phyloP scores from a whole-genome alignment of 2,797 vertebrate species.

The Gallinago stenura region DNA sequence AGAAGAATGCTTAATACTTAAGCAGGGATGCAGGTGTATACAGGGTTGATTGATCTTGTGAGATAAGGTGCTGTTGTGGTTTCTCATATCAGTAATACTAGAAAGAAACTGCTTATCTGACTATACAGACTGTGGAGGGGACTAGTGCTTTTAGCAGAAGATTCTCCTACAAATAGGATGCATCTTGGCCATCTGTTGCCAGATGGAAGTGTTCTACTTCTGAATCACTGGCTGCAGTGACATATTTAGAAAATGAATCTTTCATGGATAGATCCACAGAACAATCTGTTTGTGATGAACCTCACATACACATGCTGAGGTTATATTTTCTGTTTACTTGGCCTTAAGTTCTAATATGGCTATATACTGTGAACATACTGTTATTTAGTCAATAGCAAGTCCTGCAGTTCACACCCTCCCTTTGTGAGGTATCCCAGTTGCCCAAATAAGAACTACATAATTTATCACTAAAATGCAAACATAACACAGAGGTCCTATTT shows the following conservation, averaged over 20 bases:
- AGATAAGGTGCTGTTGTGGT: background rate
- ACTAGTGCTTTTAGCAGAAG: constrained; percentile 49
- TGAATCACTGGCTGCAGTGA: constrained; percentile 46
- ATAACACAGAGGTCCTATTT: background rate
- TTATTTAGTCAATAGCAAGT: background rate
- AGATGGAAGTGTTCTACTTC: constrained; percentile 52
- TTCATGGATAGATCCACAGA: background rate
- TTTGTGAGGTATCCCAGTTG: background rate
- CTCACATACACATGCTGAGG: background rate
- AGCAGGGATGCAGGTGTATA: background rate
- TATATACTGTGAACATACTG: background rate
- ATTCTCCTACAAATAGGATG: constrained; percentile 39
- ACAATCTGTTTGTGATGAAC: background rate
- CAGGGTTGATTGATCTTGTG: background rate
- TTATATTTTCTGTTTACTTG: constrained; percentile 44
- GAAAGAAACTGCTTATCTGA: constrained; percentile 43
- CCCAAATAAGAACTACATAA: background rate
- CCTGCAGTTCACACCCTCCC: background rate
- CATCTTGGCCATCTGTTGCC: constrained; percentile 47
- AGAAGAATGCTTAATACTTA: background rate
- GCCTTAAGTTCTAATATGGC: background rate
- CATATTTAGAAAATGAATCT: constrained; percentile 53
- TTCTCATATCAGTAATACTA: constrained; percentile 5
- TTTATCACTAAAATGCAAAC: background rate
- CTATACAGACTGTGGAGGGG: background rate